Percentiles rank a stretch among this genome's conserved stretches.
These are phyloP conservation scores for Drosophila serrata DNA, from an alignment of 1,140 invertebrate species.

Conservation along the genomic window DNA sequence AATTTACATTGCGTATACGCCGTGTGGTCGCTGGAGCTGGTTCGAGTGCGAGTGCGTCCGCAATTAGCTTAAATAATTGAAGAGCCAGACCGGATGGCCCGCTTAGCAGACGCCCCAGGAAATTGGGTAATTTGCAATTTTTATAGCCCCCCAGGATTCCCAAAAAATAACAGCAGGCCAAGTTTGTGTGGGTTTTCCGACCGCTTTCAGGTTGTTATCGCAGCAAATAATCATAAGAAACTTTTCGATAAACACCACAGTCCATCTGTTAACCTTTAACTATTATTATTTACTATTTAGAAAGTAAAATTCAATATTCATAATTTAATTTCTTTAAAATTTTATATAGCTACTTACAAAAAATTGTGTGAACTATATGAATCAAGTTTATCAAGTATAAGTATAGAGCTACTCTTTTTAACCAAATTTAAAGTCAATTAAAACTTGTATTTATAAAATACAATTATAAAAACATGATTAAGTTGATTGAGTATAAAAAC, in stretches of 20 bases:
- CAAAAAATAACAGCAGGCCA: slow-evolving; percentile 3
- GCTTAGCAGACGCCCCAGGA: slow-evolving; percentile 40
- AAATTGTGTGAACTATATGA: too few species aligned
- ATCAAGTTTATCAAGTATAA: too few species aligned
- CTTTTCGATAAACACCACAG: slow-evolving; percentile 2
- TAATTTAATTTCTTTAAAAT: too few species aligned
- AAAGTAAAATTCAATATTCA: neutral
- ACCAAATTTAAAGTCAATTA: too few species aligned
- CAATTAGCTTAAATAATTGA: slow-evolving; percentile 68
- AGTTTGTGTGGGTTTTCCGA: slow-evolving; percentile 3
- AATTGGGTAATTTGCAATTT: slow-evolving; percentile 51
- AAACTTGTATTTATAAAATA: neutral
- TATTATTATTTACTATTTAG: neutral
- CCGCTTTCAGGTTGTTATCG: slow-evolving; percentile 7
- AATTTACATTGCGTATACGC: slow-evolving; percentile 52
- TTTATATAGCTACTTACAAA: too few species aligned
- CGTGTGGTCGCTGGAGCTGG: slow-evolving; percentile 28
- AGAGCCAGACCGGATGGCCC: slow-evolving; percentile 49
- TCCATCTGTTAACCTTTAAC: neutral
- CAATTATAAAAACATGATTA: neutral
- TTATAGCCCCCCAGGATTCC: slow-evolving; percentile 28
- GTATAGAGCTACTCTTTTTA: too few species aligned
- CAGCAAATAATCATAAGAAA: slow-evolving; percentile 21
- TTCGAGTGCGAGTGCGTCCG: slow-evolving; percentile 17
- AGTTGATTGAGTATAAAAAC: neutral